Evolutionary conservation across 2,113 vertebrate genomes (phyloP).

Genomic region (Lagopus muta): DNA sequence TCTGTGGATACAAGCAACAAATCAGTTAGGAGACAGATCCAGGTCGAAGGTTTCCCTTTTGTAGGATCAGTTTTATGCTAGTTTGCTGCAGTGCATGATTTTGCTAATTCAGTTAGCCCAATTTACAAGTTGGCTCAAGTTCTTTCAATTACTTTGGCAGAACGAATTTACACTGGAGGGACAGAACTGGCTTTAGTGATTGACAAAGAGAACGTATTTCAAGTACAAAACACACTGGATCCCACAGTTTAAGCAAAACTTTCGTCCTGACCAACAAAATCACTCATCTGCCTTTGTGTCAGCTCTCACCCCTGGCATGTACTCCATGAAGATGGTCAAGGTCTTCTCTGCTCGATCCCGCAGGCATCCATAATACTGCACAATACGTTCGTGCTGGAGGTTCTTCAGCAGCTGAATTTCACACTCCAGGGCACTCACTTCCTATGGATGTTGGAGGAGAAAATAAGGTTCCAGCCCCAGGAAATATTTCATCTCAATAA

Average conservation of each 20-base stretch:
- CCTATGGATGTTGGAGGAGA: conserved; percentile 74
- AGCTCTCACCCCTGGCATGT: conserved; percentile 93
- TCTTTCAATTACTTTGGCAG: not conserved
- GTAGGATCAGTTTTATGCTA: not conserved
- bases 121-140: not conserved
- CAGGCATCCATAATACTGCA: conserved; percentile 94
- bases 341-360: conserved; percentile 91
- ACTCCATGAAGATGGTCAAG: conserved; percentile 97
- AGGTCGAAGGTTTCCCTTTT: not conserved
- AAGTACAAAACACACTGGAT: not conserved
- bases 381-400: conserved; percentile 93
- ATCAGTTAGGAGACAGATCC: not conserved
- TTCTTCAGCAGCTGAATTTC: conserved; percentile 98
- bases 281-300: not conserved
- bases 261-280: not conserved
- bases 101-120: not conserved
- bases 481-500: not conserved
- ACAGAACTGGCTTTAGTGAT: not conserved
- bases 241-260: not conserved
- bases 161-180: not conserved
- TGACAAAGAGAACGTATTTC: not conserved
- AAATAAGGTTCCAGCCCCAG: not conserved
- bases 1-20: not conserved
- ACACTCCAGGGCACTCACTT: conserved; percentile 95
- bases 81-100: not conserved